Percentiles rank a stretch among this genome's conserved stretches.
phyloP scores from a whole-genome alignment of 2,888 invertebrate genomes.

The Dynastes grantii region DNA sequence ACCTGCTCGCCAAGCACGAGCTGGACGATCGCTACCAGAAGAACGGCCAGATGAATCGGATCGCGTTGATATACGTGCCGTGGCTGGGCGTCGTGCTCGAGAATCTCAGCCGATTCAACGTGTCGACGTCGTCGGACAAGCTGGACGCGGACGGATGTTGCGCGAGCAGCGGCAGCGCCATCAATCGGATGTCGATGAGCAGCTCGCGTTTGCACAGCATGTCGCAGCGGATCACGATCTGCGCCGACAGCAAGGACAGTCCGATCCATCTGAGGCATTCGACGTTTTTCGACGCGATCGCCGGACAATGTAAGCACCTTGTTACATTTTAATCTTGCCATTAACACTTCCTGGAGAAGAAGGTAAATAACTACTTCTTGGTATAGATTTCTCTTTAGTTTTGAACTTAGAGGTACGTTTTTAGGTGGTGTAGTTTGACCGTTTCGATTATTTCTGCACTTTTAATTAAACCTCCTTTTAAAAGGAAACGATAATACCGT shows the following conservation, averaged over 20 bases:
- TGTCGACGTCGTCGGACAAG: constrained; percentile 64
- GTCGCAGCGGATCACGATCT: constrained; percentile 78
- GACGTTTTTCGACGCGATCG: constrained; percentile 80
- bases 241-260: constrained; percentile 80
- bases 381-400: too few species aligned
- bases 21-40: constrained; percentile 87
- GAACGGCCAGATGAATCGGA: constrained; percentile 85
- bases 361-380: too few species aligned
- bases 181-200: constrained; percentile 74
- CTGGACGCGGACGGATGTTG: constrained; percentile 65
- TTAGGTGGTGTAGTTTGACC: too few species aligned
- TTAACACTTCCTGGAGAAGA: too few species aligned
- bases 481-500: too few species aligned
- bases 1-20: constrained; percentile 94
- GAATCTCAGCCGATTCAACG: constrained; percentile 83
- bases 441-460: too few species aligned
- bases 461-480: too few species aligned
- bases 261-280: constrained; percentile 86
- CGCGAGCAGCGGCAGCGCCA: constrained; percentile 65
- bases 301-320: constrained; percentile 75
- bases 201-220: constrained; percentile 75
- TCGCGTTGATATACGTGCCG: constrained; percentile 93
- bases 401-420: too few species aligned
- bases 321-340: too few species aligned
- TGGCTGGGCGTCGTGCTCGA: constrained; percentile 92